Conservation (phyloP, 2,797 vertebrate genomes). For the Atherinosoma microstoma region DNA sequence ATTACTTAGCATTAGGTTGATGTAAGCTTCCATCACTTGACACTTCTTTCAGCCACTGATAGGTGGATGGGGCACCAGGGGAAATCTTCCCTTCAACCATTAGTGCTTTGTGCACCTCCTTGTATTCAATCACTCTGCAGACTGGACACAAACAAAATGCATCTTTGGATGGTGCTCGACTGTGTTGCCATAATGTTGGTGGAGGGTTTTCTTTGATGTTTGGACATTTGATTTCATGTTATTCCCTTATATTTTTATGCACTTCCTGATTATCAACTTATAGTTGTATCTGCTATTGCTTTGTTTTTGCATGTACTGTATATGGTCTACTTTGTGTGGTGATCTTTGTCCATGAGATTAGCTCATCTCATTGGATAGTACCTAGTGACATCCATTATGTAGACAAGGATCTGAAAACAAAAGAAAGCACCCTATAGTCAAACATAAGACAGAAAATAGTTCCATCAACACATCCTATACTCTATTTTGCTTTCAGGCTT, state of each 20-base stretch:
- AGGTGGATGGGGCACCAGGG: neutral
- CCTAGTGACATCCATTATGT: neutral
- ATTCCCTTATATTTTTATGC: too few relatives aligned
- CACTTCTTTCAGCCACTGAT: neutral
- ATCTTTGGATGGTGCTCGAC: neutral
- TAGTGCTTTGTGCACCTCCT: neutral
- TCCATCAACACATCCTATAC: neutral
- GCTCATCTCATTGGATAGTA: neutral
- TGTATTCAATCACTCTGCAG: conserved; percentile 1
- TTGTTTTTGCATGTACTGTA: neutral
- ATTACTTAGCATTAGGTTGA: conserved; percentile 1
- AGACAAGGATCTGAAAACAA: neutral
- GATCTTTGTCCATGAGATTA: neutral
- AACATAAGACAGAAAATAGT: neutral
- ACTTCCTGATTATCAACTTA: neutral
- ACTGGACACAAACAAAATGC: neutral
- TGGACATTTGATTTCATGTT: too few relatives aligned
- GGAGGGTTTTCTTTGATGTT: neutral
- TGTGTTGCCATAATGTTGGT: neutral
- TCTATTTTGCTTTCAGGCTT: neutral
- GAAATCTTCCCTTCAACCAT: conserved; percentile 3
- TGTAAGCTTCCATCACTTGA: conserved; percentile 3
- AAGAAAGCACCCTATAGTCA: neutral
- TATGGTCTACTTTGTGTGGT: neutral
- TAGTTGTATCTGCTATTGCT: neutral